Evolutionary conservation across 2,113 vertebrate genomes (phyloP), one percentile per base, ranked within the genome.

Genomic region (Mus spicilegus): DNA sequence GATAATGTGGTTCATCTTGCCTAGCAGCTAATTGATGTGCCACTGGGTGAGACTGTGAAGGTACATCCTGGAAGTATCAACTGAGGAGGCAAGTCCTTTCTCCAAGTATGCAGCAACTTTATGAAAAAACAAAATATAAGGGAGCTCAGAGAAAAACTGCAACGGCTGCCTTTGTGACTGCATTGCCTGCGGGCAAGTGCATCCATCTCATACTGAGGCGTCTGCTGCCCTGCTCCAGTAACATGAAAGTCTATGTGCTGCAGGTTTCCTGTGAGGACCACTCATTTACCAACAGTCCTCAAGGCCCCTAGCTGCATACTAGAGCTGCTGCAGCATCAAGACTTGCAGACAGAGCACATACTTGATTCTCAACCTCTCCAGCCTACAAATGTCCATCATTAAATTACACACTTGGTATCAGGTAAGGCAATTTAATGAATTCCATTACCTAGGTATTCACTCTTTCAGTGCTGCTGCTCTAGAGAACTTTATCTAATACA

Each of bases 181-280:
- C 14, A 67, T 28, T 63, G n/a, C 1, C 26, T 49, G 4, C 3
- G 3, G n/a, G 13, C 19, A 22, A 63, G 56, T 63, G 1, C 7
- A 65, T 67, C 26, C 9, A 36, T 42, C 58, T 46, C 24, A 1
- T 4, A n/a, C 39, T 46, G 12, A 14, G 9, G 20, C 28, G 4
- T 3, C 63, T 33, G 5, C 26, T 6, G 1, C 2, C 0, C 4
- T 33, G 1, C 26, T 85, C 26, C 39, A 24, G 1, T 49, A 10
- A 10, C 16, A 20, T 46, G 3, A 20, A 7, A 51, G 20, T 33
- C 39, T 30, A 39, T 28, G 5, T 67, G 19, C 84, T 49, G 67
- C 42, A 51, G 58, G 4, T 63, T 63, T 63, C 2, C 61, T 19
- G 3, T 85, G 58, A 42, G 16, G 8, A 69, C 42, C 28, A 13